A percentile compares a stretch with the other conserved stretches of the same genome.
Evolutionary conservation across 1,140 invertebrate species (phyloP).

Genomic region (Antheraea pernyi): DNA sequence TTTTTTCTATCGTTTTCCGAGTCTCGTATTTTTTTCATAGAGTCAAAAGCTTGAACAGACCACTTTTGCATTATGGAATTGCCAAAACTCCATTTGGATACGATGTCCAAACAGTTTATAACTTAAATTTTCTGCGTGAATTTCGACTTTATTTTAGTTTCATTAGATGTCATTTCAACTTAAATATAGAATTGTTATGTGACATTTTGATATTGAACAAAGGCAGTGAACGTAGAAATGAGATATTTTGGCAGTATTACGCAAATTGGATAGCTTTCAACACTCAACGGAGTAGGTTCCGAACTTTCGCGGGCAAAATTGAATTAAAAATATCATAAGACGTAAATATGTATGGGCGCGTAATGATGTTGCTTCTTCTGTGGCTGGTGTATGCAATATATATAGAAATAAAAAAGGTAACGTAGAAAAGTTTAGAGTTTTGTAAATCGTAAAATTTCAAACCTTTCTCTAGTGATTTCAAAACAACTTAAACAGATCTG

Average conservation of each 20-base stretch:
- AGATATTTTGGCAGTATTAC: conserved; percentile 79
- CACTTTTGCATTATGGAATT: conserved; percentile 79
- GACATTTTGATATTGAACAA: conserved; percentile 32
- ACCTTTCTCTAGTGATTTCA: no score
- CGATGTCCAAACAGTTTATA: conserved; percentile 43
- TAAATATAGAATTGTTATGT: conserved; percentile 21
- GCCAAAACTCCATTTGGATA: conserved; percentile 73
- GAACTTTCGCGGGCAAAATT: conserved; percentile 77
- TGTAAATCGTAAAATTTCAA: no score
- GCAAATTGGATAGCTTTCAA: conserved; percentile 80
- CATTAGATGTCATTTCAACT: conserved; percentile 27
- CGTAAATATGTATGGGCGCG: conserved; percentile 70
- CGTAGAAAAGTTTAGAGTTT: conserved; percentile 18
- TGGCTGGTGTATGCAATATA: conserved; percentile 25
- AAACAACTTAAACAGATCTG: no score
- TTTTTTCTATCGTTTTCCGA: conserved; percentile 77
- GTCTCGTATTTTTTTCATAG: conserved; percentile 76
- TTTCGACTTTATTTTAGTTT: conserved; percentile 30
- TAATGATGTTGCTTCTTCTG: conserved; percentile 69
- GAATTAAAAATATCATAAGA: conserved; percentile 79
- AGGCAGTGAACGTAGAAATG: conserved; percentile 75
- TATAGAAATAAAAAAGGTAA: conserved; percentile 22
- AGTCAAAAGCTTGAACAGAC: conserved; percentile 79
- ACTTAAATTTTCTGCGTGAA: conserved; percentile 3
- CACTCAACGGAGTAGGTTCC: conserved; percentile 78